phyloP scores from a whole-genome alignment of 37 sponge, comb jelly and placozoan species.

The Lycopodina hypogea region DNA sequence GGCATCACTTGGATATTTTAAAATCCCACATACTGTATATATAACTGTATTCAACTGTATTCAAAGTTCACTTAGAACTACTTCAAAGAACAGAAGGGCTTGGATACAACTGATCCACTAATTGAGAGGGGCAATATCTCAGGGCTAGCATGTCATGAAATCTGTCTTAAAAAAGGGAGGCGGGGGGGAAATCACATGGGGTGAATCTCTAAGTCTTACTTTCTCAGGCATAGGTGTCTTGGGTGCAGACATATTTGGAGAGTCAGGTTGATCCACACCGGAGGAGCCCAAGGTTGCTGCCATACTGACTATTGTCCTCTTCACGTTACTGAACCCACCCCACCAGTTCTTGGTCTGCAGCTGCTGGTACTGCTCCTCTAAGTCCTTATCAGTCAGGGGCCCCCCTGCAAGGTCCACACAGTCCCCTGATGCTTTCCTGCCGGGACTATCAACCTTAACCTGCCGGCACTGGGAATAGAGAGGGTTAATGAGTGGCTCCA shows the following conservation, averaged over 20 bases:
- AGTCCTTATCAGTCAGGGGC: slow-evolving; percentile 3
- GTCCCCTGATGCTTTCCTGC: slow-evolving; percentile 46
- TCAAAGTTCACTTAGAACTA: too few relatives aligned
- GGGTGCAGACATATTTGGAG: background rate
- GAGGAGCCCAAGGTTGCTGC: background rate
- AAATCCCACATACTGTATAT: too few relatives aligned
- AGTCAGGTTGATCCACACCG: background rate
- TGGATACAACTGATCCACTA: too few relatives aligned
- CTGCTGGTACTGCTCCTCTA: background rate
- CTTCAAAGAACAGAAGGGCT: too few relatives aligned
- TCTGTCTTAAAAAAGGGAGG: background rate
- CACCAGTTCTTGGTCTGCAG: slow-evolving; percentile 17
- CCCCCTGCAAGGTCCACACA: slow-evolving; percentile 60
- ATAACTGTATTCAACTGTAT: too few relatives aligned
- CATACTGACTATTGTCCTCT: background rate
- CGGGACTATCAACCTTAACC: slow-evolving; percentile 67
- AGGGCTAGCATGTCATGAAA: too few relatives aligned
- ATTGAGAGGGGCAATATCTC: too few relatives aligned
- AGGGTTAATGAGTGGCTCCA: slow-evolving; percentile 80
- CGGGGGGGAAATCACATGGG: background rate
- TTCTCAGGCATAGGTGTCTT: background rate
- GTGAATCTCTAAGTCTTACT: background rate
- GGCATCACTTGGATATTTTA: too few relatives aligned
- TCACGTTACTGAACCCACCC: background rate
- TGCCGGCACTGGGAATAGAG: slow-evolving; percentile 68